These are phyloP conservation scores for Spicauda simplicius DNA, from an alignment of 2,888 invertebrate genomes.

Conservation along the genomic window DNA sequence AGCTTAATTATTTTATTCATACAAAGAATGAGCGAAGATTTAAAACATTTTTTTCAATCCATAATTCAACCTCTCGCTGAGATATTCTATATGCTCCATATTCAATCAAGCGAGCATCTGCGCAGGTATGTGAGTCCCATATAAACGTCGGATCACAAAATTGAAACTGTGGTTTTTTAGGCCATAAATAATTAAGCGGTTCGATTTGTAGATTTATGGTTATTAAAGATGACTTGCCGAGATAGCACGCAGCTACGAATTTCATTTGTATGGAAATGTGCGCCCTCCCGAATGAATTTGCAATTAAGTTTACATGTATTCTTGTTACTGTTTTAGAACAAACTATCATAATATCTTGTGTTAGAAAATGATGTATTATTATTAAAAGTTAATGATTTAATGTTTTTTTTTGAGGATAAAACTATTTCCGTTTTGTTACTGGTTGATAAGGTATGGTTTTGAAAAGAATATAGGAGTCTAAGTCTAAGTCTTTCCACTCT, in stretches of 20 bases:
- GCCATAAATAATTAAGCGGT: conserved; percentile 50
- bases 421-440: too few relatives aligned
- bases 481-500: too few relatives aligned
- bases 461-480: too few relatives aligned
- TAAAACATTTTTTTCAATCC: too few relatives aligned
- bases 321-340: background rate
- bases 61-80: too few relatives aligned
- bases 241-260: conserved; percentile 66
- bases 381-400: too few relatives aligned
- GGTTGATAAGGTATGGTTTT: too few relatives aligned
- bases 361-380: too few relatives aligned
- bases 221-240: conserved; percentile 77
- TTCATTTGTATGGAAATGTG: conserved; percentile 80
- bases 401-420: too few relatives aligned
- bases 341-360: background rate
- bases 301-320: conserved; percentile 3
- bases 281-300: conserved; percentile 34
- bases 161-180: conserved; percentile 42
- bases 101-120: background rate
- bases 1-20: too few relatives aligned
- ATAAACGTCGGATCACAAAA: conserved; percentile 25
- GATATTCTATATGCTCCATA: too few relatives aligned
- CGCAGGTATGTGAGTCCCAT: background rate
- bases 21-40: too few relatives aligned
- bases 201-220: conserved; percentile 79